A percentile compares a stretch with the other conserved stretches of the same genome.
Evolutionary conservation across 2,888 invertebrate genomes (phyloP).

Genomic region (Cheilosia variabilis): DNA sequence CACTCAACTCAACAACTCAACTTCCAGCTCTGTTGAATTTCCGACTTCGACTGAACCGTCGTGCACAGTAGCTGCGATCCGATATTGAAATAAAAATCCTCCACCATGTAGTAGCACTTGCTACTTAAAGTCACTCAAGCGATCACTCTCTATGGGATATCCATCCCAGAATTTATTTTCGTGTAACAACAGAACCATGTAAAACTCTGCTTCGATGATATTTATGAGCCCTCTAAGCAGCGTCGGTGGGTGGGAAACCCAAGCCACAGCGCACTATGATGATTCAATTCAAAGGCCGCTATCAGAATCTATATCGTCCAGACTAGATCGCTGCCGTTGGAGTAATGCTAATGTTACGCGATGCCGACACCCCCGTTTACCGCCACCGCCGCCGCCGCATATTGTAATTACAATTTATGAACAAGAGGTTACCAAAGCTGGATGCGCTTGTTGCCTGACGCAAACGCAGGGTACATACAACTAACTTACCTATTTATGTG

Average conservation of each 20-base stretch:
- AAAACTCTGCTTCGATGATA: constrained; percentile 58
- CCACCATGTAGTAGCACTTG: constrained; percentile 3
- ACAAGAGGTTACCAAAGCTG: constrained; percentile 60
- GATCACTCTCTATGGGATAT: constrained; percentile 50
- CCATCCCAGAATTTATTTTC: constrained; percentile 69
- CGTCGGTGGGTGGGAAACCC: constrained; percentile 11
- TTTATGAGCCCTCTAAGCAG: constrained; percentile 63
- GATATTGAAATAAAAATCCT: constrained; percentile 52
- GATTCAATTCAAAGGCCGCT: constrained; percentile 46
- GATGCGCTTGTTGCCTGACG: constrained; percentile 43
- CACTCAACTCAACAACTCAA: not conserved
- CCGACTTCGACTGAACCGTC: constrained; percentile 60
- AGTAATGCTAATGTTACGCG: constrained; percentile 26
- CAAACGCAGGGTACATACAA: constrained; percentile 8
- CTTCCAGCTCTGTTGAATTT: constrained; percentile 47
- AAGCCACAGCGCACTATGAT: constrained; percentile 29
- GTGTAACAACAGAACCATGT: constrained; percentile 71
- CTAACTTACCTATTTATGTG: constrained; percentile 35
- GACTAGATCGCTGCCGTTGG: constrained; percentile 39
- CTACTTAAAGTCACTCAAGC: constrained; percentile 69
- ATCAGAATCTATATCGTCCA: constrained; percentile 58
- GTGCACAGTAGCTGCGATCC: constrained; percentile 15
- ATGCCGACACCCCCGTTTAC: constrained; percentile 6
- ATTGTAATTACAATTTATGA: constrained; percentile 68
- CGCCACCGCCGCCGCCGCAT: not conserved